These are phyloP conservation scores for Marmota flaviventris DNA, from an alignment of 2,113 vertebrate genomes.

Conservation along the genomic window DNA sequence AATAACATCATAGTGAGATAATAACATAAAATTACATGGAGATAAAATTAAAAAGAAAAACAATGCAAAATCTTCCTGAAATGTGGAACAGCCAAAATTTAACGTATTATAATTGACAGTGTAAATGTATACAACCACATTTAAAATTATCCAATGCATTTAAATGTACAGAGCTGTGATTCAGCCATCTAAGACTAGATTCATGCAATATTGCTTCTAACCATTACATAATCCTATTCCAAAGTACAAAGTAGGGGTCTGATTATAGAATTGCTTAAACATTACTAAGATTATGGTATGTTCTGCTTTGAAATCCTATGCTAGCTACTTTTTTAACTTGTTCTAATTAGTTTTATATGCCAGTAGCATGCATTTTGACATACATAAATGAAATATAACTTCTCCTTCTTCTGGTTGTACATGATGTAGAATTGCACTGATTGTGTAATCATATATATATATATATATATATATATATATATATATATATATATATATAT, in stretches of 20 bases:
- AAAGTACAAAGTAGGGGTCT: background rate
- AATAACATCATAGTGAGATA: background rate
- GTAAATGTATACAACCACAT: background rate
- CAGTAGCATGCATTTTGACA: too few relatives aligned
- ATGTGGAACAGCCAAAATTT: background rate
- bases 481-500: too few relatives aligned
- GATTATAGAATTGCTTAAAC: background rate
- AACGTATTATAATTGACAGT: background rate
- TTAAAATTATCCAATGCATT: background rate
- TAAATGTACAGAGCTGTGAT: background rate
- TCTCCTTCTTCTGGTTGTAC: too few relatives aligned
- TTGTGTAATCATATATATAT: too few relatives aligned
- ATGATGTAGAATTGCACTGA: too few relatives aligned
- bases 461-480: too few relatives aligned
- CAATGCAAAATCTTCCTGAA: background rate
- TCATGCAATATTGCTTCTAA: background rate
- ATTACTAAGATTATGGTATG: accelerated
- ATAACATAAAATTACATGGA: background rate
- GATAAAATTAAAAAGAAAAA: background rate
- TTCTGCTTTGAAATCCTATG: background rate
- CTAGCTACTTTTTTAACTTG: background rate
- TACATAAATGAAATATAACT: too few relatives aligned
- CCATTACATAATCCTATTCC: accelerated
- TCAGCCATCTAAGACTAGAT: background rate
- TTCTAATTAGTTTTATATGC: too few relatives aligned